These are phyloP conservation scores for Leucoma salicis DNA, from an alignment of 2,888 invertebrate genomes.

Conservation along the genomic window DNA sequence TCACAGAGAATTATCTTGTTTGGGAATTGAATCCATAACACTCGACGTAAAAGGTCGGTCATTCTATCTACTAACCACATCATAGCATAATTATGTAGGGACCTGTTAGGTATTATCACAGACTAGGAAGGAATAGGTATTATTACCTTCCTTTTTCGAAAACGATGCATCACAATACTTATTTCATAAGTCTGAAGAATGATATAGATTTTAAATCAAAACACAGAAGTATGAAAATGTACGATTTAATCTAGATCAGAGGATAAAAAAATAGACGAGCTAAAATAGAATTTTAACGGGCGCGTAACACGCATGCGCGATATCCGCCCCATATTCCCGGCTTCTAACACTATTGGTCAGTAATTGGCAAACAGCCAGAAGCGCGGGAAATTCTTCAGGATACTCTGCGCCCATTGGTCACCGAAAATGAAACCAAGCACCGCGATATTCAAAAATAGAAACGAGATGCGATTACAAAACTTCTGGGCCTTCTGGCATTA, in stretches of 20 bases:
- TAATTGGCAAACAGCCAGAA: conserved; percentile 72
- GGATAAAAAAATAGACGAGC: conserved; percentile 40
- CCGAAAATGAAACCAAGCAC: conserved; percentile 73
- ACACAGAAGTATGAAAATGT: conserved; percentile 30
- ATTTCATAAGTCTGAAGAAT: no score
- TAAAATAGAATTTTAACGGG: conserved; percentile 40
- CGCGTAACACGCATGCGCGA: conserved; percentile 45
- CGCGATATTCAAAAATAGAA: conserved; percentile 81
- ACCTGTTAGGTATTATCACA: no score
- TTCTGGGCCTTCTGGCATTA: conserved; percentile 33
- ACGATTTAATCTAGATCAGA: conserved; percentile 44
- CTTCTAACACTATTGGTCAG: conserved; percentile 62
- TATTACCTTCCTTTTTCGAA: no score
- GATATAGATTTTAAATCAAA: no score
- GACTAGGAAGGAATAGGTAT: no score
- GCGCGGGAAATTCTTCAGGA: conserved; percentile 66
- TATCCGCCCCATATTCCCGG: conserved; percentile 56
- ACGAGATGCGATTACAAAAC: conserved; percentile 51
- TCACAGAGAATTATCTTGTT: background rate
- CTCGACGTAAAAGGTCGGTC: no score
- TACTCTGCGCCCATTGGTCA: conserved; percentile 60
- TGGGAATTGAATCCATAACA: no score
- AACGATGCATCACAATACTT: no score
- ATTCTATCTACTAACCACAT: no score
- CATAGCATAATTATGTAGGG: no score